Evolutionary conservation across 2,888 invertebrate species (phyloP).

Genomic region (Drosophila maculinotata): DNA sequence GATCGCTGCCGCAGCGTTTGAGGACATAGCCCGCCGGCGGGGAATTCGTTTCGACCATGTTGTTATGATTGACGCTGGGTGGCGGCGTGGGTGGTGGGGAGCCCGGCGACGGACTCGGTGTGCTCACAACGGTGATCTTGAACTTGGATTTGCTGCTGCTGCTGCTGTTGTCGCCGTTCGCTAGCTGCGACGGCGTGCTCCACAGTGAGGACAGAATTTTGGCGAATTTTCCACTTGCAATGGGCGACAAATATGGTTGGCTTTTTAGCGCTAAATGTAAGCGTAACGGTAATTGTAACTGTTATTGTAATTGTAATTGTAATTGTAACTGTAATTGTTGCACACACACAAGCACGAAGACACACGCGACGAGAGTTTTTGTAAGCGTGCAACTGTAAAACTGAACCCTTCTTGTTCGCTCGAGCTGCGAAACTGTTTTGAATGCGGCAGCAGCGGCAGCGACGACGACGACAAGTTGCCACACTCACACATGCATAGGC

Average conservation of each 20-base stretch:
- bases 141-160: slow-evolving; percentile 79
- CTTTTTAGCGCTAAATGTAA: slow-evolving; percentile 8
- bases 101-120: slow-evolving; percentile 81
- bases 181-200: slow-evolving; percentile 84
- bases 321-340: background rate
- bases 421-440: slow-evolving; percentile 84
- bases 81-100: slow-evolving; percentile 82
- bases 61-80: slow-evolving; percentile 46
- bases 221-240: slow-evolving; percentile 50
- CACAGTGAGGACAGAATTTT: slow-evolving; percentile 85
- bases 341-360: slow-evolving; percentile 7
- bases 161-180: slow-evolving; percentile 75
- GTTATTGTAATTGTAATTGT: background rate
- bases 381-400: slow-evolving; percentile 29
- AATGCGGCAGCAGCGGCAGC: slow-evolving; percentile 52
- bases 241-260: background rate
- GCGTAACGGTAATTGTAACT: background rate
- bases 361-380: slow-evolving; percentile 47
- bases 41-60: slow-evolving; percentile 82
- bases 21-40: slow-evolving; percentile 80
- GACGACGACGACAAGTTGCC: slow-evolving; percentile 53
- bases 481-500: too few relatives aligned
- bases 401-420: slow-evolving; percentile 82
- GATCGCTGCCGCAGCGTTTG: slow-evolving; percentile 80
- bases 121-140: slow-evolving; percentile 83